Conservation (phyloP, 2,888 invertebrate genomes). For the Baccha elongata region DNA sequence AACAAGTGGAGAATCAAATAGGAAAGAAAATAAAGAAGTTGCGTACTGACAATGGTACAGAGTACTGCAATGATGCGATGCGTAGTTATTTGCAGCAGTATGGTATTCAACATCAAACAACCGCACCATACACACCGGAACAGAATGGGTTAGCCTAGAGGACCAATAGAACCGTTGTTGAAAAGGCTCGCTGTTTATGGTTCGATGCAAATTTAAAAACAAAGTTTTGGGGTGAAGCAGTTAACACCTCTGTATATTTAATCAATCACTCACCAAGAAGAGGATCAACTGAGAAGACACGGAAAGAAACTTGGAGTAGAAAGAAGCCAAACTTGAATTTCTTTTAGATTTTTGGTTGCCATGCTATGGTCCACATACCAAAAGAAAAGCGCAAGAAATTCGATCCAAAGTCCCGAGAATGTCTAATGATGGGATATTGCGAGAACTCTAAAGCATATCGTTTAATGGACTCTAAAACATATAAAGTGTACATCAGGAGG, state of each 20-base stretch:
- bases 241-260: slow-evolving; percentile 11
- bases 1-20: slow-evolving; percentile 75
- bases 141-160: slow-evolving; percentile 78
- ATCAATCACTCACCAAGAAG: slow-evolving; percentile 26
- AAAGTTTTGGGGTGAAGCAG: slow-evolving; percentile 34
- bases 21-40: slow-evolving; percentile 73
- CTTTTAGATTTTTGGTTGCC: slow-evolving; percentile 24
- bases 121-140: slow-evolving; percentile 77
- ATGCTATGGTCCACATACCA: slow-evolving; percentile 26
- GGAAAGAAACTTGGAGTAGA: too few relatives aligned
- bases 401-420: slow-evolving; percentile 35
- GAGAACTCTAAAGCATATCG: slow-evolving; percentile 42
- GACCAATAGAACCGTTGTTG: slow-evolving; percentile 60
- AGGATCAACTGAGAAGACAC: too few relatives aligned
- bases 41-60: slow-evolving; percentile 75
- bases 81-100: slow-evolving; percentile 54
- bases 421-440: slow-evolving; percentile 51
- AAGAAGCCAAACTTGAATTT: background rate
- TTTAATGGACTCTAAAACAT: slow-evolving; percentile 25
- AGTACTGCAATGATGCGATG: slow-evolving; percentile 72
- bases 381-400: slow-evolving; percentile 26
- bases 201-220: slow-evolving; percentile 4
- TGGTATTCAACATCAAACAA: slow-evolving; percentile 77
- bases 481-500: slow-evolving; percentile 30
- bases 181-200: slow-evolving; percentile 1